Conservation (phyloP, 2,113 vertebrate species). For the Scartelaos histophorus region DNA sequence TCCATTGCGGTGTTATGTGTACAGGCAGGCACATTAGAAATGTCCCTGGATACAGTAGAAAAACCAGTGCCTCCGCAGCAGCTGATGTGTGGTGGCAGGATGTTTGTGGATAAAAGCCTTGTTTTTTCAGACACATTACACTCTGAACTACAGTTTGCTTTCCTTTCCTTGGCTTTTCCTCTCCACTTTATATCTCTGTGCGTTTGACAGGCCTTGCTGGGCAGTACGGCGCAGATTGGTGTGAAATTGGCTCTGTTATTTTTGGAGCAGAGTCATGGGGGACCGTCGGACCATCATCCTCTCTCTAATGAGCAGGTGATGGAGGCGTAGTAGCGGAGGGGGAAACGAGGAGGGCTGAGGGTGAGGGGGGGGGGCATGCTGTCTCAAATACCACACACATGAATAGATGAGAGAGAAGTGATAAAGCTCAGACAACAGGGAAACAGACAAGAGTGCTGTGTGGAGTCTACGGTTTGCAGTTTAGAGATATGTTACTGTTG, state of each 20-base stretch:
- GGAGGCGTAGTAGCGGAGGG: slow-evolving; percentile 60
- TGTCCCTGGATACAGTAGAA: neutral
- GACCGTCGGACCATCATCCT: slow-evolving; percentile 69
- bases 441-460: neutral
- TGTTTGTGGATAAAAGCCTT: slow-evolving; percentile 26
- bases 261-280: slow-evolving; percentile 75
- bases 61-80: neutral
- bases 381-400: slow-evolving; percentile 35
- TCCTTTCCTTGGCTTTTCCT: slow-evolving; percentile 27
- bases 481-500: neutral
- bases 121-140: slow-evolving; percentile 36
- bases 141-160: slow-evolving; percentile 48
- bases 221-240: slow-evolving; percentile 75
- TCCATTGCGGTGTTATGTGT: neutral
- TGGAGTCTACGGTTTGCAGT: slow-evolving; percentile 15
- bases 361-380: slow-evolving; percentile 15
- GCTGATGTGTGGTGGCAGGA: neutral
- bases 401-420: slow-evolving; percentile 28
- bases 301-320: slow-evolving; percentile 76
- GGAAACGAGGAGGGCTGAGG: neutral
- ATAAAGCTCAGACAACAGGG: slow-evolving; percentile 15
- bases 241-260: slow-evolving; percentile 83
- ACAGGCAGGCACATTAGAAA: neutral
- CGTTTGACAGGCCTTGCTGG: slow-evolving; percentile 54
- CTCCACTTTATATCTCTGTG: slow-evolving; percentile 33